Evolutionary conservation across 2,888 invertebrate genomes (phyloP).

Genomic region (Tetanocera ferruginea): DNA sequence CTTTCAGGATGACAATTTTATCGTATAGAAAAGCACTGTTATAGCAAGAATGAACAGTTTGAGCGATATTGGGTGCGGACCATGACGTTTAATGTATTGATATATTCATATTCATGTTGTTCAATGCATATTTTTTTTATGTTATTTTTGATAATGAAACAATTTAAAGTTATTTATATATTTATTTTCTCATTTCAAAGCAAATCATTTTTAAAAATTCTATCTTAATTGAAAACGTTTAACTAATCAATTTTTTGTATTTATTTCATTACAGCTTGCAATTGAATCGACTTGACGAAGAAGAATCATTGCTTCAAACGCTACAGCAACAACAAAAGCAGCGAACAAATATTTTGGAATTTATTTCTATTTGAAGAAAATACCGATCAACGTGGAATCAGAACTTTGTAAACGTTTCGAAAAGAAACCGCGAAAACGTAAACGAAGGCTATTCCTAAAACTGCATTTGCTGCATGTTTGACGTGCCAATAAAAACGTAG

Average conservation of each 20-base stretch:
- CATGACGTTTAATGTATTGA: too few species aligned
- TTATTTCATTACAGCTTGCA: conserved; percentile 46
- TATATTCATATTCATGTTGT: neutral
- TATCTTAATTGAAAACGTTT: neutral
- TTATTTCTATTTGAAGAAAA: conserved; percentile 37
- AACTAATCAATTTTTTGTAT: conserved; percentile 3
- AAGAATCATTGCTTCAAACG: neutral
- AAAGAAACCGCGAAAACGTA: conserved; percentile 53
- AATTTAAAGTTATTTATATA: too few species aligned
- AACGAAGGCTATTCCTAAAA: conserved; percentile 41
- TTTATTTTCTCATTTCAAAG: neutral
- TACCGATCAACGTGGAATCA: conserved; percentile 53
- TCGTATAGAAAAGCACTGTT: too few species aligned
- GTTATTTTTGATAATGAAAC: neutral
- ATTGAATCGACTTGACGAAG: conserved; percentile 47
- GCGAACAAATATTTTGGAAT: neutral
- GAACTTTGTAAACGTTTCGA: conserved; percentile 50
- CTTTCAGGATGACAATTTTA: too few species aligned
- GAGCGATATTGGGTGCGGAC: too few species aligned
- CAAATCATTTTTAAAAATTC: too few species aligned
- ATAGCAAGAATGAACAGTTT: too few species aligned
- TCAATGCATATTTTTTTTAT: neutral
- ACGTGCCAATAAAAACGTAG: neutral
- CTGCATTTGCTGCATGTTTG: neutral
- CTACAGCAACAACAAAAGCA: neutral